These are phyloP conservation scores for Pharmacophagus antenor DNA, from an alignment of 2,888 invertebrate species.

Conservation along the genomic window DNA sequence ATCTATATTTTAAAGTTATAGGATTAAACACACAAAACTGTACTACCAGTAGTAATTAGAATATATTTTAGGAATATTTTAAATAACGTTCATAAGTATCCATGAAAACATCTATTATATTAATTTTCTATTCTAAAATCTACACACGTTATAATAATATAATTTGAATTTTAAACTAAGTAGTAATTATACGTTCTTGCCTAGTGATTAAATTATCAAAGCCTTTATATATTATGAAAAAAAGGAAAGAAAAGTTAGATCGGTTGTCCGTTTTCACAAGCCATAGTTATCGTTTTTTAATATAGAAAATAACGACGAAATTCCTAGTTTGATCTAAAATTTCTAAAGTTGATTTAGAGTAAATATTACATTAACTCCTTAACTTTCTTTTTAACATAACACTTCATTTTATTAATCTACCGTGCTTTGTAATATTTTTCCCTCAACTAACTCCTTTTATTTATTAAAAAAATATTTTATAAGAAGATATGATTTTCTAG, in stretches of 20 bases:
- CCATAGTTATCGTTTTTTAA: constrained; percentile 48
- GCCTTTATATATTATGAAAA: constrained; percentile 42
- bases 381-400: constrained; percentile 8
- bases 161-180: constrained; percentile 46
- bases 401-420: neutral
- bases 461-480: constrained; percentile 26
- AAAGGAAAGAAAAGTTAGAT: constrained; percentile 58
- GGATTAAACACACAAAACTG: constrained; percentile 62
- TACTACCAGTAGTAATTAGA: constrained; percentile 32
- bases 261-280: constrained; percentile 66
- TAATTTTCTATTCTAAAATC: constrained; percentile 41
- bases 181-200: too few relatives aligned
- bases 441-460: constrained; percentile 9
- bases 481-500: constrained; percentile 8
- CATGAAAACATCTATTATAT: constrained; percentile 45
- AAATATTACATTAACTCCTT: constrained; percentile 10
- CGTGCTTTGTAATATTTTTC: constrained; percentile 15
- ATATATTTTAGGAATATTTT: constrained; percentile 32
- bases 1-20: constrained; percentile 53
- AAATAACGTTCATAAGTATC: constrained; percentile 44
- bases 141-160: constrained; percentile 38
- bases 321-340: too few relatives aligned
- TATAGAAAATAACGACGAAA: constrained; percentile 29
- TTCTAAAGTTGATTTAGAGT: constrained; percentile 23
- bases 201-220: constrained; percentile 42